phyloP scores from a whole-genome alignment of 2,888 invertebrate species.

The Ophion ventricosus region DNA sequence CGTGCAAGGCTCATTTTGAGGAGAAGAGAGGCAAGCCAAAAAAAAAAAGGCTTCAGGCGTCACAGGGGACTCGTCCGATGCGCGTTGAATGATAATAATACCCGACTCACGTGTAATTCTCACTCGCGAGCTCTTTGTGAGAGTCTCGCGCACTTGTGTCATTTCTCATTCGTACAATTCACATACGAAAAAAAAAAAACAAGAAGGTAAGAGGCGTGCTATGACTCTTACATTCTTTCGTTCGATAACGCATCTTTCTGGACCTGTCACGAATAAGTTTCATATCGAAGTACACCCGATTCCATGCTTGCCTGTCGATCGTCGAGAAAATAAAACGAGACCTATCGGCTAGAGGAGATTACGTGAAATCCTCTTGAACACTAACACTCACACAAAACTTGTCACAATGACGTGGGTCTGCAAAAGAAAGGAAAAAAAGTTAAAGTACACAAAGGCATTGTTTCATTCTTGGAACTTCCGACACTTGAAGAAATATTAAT shows the following conservation, averaged over 20 bases:
- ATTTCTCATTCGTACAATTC: constrained; percentile 29
- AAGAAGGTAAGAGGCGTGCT: constrained; percentile 11
- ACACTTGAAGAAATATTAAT: constrained; percentile 15
- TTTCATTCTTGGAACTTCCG: constrained; percentile 28
- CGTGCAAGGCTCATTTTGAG: constrained; percentile 49
- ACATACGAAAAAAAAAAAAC: constrained; percentile 1
- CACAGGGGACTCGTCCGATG: constrained; percentile 48
- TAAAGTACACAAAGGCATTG: constrained; percentile 41
- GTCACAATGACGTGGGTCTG: constrained; percentile 46
- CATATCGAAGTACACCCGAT: not conserved
- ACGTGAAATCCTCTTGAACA: constrained; percentile 32
- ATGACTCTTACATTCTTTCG: constrained; percentile 21
- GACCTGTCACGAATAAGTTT: not conserved
- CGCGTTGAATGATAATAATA: constrained; percentile 62
- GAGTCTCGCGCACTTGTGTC: constrained; percentile 21
- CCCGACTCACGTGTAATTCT: constrained; percentile 20
- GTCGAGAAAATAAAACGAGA: constrained; percentile 14
- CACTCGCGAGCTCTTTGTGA: constrained; percentile 13
- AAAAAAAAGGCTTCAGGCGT: constrained; percentile 56
- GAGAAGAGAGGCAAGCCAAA: constrained; percentile 23
- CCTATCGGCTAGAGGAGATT: constrained; percentile 5
- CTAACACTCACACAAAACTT: not conserved
- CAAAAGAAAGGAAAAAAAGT: constrained; percentile 3
- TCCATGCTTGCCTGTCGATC: not conserved
- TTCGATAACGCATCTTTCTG: constrained; percentile 1